phyloP scores from a whole-genome alignment of 2,888 invertebrate genomes.

The Eupithecia abbreviata region DNA sequence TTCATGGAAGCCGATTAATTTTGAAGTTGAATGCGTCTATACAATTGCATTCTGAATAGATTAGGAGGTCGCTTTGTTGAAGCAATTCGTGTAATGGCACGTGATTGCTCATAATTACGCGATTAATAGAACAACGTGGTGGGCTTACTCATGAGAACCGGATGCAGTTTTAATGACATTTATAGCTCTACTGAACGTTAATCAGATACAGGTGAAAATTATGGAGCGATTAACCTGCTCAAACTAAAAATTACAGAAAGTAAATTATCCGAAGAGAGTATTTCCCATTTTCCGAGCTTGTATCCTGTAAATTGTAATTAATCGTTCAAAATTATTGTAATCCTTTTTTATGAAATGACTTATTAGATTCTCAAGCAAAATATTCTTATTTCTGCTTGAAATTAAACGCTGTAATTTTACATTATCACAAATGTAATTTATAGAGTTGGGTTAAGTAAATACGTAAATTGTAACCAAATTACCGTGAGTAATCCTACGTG shows the following conservation, averaged over 20 bases:
- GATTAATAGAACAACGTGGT: conserved; percentile 34
- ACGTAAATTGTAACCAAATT: conserved; percentile 28
- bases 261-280: background rate
- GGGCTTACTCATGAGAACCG: conserved; percentile 35
- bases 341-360: background rate
- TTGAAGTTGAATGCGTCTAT: conserved; percentile 29
- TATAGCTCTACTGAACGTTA: conserved; percentile 24
- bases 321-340: background rate
- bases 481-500: conserved; percentile 25
- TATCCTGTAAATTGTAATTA: background rate
- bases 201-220: conserved; percentile 21
- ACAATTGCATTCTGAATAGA: conserved; percentile 32
- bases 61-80: conserved; percentile 35
- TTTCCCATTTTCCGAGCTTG: background rate
- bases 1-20: conserved; percentile 20
- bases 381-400: background rate
- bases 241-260: background rate
- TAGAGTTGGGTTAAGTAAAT: conserved; percentile 19
- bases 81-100: conserved; percentile 37
- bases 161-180: conserved; percentile 34
- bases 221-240: background rate
- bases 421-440: conserved; percentile 1
- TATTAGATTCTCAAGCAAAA: background rate
- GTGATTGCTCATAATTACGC: conserved; percentile 31
- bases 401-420: background rate